Evolutionary conservation across 2,113 vertebrate genomes (phyloP).

Genomic region (Mustela lutreola): DNA sequence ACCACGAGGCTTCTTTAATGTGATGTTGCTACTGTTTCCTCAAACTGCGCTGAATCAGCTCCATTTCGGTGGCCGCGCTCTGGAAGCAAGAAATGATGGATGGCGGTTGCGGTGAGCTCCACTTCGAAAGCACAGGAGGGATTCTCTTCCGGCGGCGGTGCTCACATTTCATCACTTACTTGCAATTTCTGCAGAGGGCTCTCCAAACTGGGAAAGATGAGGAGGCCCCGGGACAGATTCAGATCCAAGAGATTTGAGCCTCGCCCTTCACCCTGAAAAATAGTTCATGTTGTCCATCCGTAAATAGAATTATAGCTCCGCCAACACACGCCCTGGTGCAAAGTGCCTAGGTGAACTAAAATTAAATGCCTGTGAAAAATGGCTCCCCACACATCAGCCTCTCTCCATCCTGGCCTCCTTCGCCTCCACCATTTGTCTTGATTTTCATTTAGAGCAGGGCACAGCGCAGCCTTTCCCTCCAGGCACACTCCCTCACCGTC

Average conservation of each 20-base stretch:
- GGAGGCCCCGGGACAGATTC: not conserved
- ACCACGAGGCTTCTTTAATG: not conserved
- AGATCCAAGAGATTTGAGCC: not conserved
- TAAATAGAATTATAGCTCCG: conserved; percentile 44
- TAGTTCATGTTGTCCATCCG: not conserved
- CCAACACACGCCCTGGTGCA: not conserved
- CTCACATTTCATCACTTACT: conserved; percentile 49
- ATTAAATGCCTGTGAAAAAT: conserved; percentile 27
- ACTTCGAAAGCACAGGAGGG: not conserved
- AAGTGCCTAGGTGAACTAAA: conserved; percentile 31
- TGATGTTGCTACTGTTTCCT: not conserved
- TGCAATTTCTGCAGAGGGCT: conserved; percentile 4
- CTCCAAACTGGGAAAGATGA: conserved; percentile 40
- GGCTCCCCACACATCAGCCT: not conserved
- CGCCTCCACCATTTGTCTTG: conserved; percentile 47
- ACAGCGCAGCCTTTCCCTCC: not conserved
- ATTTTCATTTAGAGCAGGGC: not conserved
- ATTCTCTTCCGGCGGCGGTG: not conserved
- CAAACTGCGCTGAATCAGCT: conserved; percentile 51
- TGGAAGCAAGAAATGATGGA: not conserved
- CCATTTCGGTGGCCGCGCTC: not conserved
- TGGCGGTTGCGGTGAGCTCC: not conserved
- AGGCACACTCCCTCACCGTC: not conserved
- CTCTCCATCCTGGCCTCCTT: not conserved
- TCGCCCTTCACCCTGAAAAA: conserved; percentile 45